Percentiles rank a stretch among this genome's conserved stretches.
Evolutionary conservation across 2,888 invertebrate genomes (phyloP).

Genomic region (Trichacis sp.): DNA sequence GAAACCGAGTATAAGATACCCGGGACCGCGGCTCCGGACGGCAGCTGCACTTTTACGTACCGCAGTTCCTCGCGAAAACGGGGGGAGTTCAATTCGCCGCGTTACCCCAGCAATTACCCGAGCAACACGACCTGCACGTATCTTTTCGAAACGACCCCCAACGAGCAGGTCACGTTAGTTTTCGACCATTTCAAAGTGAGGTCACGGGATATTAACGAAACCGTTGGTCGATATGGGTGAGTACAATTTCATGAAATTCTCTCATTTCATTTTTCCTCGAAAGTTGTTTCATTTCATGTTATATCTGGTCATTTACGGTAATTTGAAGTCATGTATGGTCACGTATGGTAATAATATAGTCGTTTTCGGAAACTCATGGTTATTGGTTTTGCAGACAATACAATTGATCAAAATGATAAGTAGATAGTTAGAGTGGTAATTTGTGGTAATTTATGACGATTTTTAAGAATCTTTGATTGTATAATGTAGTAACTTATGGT

Average conservation of each 20-base stretch:
- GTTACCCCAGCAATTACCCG: constrained; percentile 97
- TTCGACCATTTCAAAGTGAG: constrained; percentile 93
- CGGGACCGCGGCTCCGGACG: constrained; percentile 92
- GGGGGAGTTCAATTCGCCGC: constrained; percentile 95
- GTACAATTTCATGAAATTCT: constrained; percentile 38
- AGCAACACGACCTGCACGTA: constrained; percentile 95
- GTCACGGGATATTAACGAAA: constrained; percentile 83
- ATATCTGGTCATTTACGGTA: too few relatives aligned
- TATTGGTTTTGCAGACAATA: too few relatives aligned
- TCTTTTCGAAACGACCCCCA: constrained; percentile 86
- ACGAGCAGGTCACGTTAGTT: constrained; percentile 90
- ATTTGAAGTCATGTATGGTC: too few relatives aligned
- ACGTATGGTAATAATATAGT: too few relatives aligned
- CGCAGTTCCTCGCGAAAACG: constrained; percentile 87
- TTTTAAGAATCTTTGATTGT: too few relatives aligned
- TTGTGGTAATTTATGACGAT: too few relatives aligned
- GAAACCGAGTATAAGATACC: constrained; percentile 91
- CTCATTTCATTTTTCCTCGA: too few relatives aligned
- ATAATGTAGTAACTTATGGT: too few relatives aligned
- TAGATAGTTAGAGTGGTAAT: too few relatives aligned
- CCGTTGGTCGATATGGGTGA: constrained; percentile 82
- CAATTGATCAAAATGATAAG: too few relatives aligned
- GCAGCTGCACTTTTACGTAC: constrained; percentile 92
- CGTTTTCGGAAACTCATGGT: too few relatives aligned
- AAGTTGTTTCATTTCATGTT: too few relatives aligned